Evolutionary conservation across 2,113 vertebrate species (phyloP).

Genomic region (Hirundichthys speculiger): DNA sequence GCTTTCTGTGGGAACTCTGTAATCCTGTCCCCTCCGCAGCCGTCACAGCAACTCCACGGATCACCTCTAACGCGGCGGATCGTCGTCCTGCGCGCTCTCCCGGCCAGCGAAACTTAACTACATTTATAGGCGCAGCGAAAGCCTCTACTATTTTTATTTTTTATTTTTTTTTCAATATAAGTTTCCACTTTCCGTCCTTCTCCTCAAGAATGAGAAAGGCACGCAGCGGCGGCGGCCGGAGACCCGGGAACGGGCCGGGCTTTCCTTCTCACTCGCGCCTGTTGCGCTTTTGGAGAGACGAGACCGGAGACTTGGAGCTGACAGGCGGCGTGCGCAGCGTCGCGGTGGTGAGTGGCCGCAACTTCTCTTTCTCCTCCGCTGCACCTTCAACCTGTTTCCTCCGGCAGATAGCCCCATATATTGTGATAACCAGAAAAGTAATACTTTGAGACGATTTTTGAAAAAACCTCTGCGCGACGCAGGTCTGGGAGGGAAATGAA

Average conservation of each 20-base stretch:
- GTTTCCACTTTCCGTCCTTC: background rate
- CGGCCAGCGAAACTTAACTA: background rate
- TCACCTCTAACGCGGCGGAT: constrained; percentile 23
- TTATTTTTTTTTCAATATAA: too few relatives aligned
- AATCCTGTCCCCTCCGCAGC: constrained; percentile 59
- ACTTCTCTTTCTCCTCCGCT: constrained; percentile 25
- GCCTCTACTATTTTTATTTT: too few relatives aligned
- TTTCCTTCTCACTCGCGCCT: background rate
- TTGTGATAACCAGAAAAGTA: background rate
- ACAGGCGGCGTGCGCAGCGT: constrained; percentile 41
- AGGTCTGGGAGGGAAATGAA: too few relatives aligned
- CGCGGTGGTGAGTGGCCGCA: constrained; percentile 60
- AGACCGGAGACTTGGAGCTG: constrained; percentile 25
- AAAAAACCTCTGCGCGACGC: too few relatives aligned
- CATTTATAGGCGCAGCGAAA: too few relatives aligned
- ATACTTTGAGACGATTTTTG: background rate
- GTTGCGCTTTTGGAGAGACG: constrained; percentile 25
- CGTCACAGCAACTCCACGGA: constrained; percentile 44
- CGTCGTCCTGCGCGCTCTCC: constrained; percentile 43
- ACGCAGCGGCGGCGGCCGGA: constrained; percentile 7
- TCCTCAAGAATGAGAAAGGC: background rate
- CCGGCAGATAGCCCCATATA: background rate
- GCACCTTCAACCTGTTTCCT: background rate
- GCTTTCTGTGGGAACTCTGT: constrained; percentile 55
- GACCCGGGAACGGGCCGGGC: background rate